Evolutionary conservation across 2,113 vertebrate genomes (phyloP), one percentile per base, ranked within the genome.

Genomic region (Spea bombifrons): DNA sequence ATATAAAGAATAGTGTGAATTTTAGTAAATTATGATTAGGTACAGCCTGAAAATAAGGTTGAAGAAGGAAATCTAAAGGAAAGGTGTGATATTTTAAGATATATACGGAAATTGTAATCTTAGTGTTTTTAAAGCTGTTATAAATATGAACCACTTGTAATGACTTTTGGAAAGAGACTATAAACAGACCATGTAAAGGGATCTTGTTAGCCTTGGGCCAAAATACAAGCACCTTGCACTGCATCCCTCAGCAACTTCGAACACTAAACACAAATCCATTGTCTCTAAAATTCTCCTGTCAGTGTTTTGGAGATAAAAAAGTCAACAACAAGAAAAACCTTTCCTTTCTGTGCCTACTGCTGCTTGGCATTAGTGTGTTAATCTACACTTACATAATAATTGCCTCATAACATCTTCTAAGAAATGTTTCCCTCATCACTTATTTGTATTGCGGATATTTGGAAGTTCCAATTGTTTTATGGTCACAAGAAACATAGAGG

Each of bases 301-400:
- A 73, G 44, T 80, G 71, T 80, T 66, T 53, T 73, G 71, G 77
- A 73, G 77, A 73, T 55, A n/a, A 73, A 59, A 43, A 43, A n/a
- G 49, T 52, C 8, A 47, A 12, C 17, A 49, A 12, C 7, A 70
- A 49, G 53, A 76, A 55, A 45, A 10, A 17, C 53, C 47, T 66
- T 15, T 68, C 16, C 61, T 64, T 7, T 16, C 8, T 16, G 13
- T 64, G 3, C n/a, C 5, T 64, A 6, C 7, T 61, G 6, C 16
- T 57, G 12, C 9, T 13, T 57, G 2, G 55, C 10, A 59, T 4
- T 8, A 13, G 2, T 59, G 9, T 30, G 30, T 30, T 30, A 30
- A 30, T 30, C 30, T 30, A 30, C 30, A 30, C 30, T 30, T 30
- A 30, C 30, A 30, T 30, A 30, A 30, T 30, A 30, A 2, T 53